Percentiles rank a stretch among this genome's conserved stretches.
These are phyloP conservation scores for Lycorma delicatula DNA, from an alignment of 1,140 invertebrate genomes.

Conservation along the genomic window DNA sequence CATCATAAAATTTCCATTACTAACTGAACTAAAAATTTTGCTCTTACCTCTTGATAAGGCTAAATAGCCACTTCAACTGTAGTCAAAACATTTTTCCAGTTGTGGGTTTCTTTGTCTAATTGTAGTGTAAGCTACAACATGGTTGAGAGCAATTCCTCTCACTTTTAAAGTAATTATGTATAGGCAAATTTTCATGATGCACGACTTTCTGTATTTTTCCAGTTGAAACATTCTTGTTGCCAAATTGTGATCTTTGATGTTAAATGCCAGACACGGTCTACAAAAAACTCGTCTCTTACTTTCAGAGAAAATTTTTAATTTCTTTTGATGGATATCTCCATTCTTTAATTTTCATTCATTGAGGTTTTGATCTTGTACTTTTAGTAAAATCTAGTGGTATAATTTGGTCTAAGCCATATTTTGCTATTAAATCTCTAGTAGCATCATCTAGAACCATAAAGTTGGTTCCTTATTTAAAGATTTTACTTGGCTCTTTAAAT, in stretches of 20 bases:
- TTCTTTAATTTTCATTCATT: conserved; percentile 25
- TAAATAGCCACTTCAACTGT: too few relatives aligned
- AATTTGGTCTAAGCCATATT: conserved; percentile 24
- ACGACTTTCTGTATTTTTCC: too few relatives aligned
- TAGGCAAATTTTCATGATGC: too few relatives aligned
- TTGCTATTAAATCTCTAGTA: conserved; percentile 20
- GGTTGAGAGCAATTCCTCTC: conserved; percentile 11
- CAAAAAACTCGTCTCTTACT: conserved; percentile 25
- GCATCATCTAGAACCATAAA: conserved; percentile 18
- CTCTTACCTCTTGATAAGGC: too few relatives aligned
- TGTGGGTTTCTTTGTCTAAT: conserved; percentile 14
- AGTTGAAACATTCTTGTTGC: conserved; percentile 25
- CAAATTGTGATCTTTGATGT: conserved; percentile 19
- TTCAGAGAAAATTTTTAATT: conserved; percentile 28
- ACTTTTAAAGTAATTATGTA: conserved; percentile 18
- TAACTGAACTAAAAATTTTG: too few relatives aligned
- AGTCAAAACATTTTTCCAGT: too few relatives aligned
- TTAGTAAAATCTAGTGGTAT: conserved; percentile 22
- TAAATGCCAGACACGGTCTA: conserved; percentile 24
- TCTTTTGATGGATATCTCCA: conserved; percentile 22
- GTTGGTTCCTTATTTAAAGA: conserved; percentile 19
- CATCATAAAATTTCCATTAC: too few relatives aligned
- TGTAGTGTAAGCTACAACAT: conserved; percentile 15
- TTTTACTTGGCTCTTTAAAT: too few relatives aligned
- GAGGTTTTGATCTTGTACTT: conserved; percentile 18